phyloP scores from a whole-genome alignment of 2,113 vertebrate species.

The Sceloporus tristichus region DNA sequence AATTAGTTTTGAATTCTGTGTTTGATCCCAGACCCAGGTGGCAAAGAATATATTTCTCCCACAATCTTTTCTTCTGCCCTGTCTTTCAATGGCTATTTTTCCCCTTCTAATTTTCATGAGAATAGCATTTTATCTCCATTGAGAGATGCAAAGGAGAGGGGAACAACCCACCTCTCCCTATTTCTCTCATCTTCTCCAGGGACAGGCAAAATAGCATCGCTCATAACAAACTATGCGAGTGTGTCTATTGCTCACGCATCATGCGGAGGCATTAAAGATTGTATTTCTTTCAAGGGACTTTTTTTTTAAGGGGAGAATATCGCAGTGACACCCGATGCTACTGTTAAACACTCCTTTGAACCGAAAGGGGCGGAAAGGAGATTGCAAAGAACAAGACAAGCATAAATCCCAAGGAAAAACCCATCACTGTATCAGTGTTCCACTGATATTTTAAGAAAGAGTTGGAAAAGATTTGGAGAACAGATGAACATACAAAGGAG shows the following conservation, averaged over 20 bases:
- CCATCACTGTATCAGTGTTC: neutral
- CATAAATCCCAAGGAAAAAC: neutral
- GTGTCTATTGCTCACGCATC: neutral
- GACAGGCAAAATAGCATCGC: constrained; percentile 14
- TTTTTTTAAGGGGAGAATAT: neutral
- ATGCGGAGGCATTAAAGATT: neutral
- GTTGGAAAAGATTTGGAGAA: too few relatives aligned
- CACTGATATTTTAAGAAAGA: neutral
- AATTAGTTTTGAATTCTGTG: too few relatives aligned
- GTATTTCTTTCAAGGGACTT: neutral
- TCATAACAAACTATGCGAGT: neutral
- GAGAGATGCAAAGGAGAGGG: constrained; percentile 35
- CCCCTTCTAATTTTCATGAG: constrained; percentile 46
- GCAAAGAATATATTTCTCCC: neutral
- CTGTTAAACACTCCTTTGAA: neutral
- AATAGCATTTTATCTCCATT: constrained; percentile 59
- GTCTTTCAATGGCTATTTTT: constrained; percentile 35
- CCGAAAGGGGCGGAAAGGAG: neutral
- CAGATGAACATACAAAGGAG: too few relatives aligned
- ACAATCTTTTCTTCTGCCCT: constrained; percentile 11
- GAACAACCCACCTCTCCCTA: constrained; percentile 47
- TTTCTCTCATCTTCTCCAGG: constrained; percentile 36
- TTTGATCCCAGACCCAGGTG: neutral
- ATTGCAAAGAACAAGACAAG: neutral
- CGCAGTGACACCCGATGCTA: too few relatives aligned